These are phyloP conservation scores for Carassius gibelio DNA, from an alignment of 2,113 vertebrate species.

Conservation along the genomic window DNA sequence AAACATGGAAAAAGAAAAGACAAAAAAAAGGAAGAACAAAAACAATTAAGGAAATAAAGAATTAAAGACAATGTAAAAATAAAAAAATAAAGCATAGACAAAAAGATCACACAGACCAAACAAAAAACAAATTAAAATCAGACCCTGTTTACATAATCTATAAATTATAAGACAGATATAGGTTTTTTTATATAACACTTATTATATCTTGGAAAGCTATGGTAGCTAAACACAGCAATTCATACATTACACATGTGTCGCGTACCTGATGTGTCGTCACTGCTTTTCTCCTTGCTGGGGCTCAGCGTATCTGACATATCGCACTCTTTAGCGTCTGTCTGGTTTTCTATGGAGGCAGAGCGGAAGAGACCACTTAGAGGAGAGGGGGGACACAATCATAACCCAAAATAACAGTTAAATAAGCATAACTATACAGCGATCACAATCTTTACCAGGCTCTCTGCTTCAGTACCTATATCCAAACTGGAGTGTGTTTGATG, in stretches of 20 bases:
- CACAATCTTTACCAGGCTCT: no score
- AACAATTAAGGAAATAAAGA: background rate
- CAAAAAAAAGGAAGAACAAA: no score
- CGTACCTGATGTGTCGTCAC: constrained; percentile 94
- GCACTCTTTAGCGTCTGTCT: constrained; percentile 88
- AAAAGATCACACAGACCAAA: background rate
- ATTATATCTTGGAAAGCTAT: background rate
- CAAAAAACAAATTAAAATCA: background rate
- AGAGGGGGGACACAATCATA: constrained; percentile 29
- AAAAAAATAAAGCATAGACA: background rate
- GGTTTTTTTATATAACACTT: background rate
- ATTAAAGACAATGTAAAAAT: background rate
- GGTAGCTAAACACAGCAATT: no score
- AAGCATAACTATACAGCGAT: background rate
- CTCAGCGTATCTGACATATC: constrained; percentile 98
- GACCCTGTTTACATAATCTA: background rate
- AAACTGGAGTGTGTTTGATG: background rate
- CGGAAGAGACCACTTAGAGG: constrained; percentile 59
- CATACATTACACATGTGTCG: no score
- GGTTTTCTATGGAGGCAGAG: constrained; percentile 80
- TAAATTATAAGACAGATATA: background rate
- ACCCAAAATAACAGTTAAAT: background rate
- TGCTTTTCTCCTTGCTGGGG: constrained; percentile 97
- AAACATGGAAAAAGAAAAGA: background rate
- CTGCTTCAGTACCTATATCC: background rate